Evolutionary conservation across 2,113 vertebrate genomes (phyloP), one percentile per base, ranked within the genome.

Genomic region (Lepus americanus): DNA sequence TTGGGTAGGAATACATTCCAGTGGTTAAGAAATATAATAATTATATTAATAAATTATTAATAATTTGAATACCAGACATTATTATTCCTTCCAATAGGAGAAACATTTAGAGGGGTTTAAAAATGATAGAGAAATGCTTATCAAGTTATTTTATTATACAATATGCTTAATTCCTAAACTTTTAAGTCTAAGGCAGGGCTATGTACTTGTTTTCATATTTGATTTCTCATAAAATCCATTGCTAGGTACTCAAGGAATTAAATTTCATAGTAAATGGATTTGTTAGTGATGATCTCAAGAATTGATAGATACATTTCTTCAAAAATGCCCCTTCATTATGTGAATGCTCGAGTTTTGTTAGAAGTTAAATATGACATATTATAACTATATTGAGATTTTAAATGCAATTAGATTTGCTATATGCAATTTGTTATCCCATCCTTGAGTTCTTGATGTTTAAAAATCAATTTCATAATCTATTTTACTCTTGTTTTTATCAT

Each of bases 1-100:
- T 96, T 95, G 74, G 97, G 84, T 29, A 96, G 96, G 20, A 87
- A 87, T 94, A 8, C 3, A 89, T 93, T 94, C 87, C 36, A 96
- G 89, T 97, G 95, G 25, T 89, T 5, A 27, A 95, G 63, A 66
- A 73, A 87, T 87, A 94, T 13, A 17, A 25, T 86, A 6, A 55
- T 72, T 91, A 44, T 53, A 80, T 51, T 77, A 80, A 96, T 91
- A 96, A 77, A 0, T 33, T 90, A 51, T 7, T 96, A 87, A 86
- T 25, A 96, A 19, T 31, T 78, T 96, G 76, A 95, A 80, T 92
- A 33, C 88, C 89, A 84, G 49, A 8, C 25, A 96, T 10, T 92
- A 19, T 25, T 90, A 0, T 78, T 0, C 59, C 64, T 92, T 89
- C 22, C 33, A 89, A 69, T 61, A 49, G 12, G 8, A 6, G 14